These are phyloP conservation scores for Eubucco bourcierii DNA, from an alignment of 2,113 vertebrate species.

Conservation along the genomic window DNA sequence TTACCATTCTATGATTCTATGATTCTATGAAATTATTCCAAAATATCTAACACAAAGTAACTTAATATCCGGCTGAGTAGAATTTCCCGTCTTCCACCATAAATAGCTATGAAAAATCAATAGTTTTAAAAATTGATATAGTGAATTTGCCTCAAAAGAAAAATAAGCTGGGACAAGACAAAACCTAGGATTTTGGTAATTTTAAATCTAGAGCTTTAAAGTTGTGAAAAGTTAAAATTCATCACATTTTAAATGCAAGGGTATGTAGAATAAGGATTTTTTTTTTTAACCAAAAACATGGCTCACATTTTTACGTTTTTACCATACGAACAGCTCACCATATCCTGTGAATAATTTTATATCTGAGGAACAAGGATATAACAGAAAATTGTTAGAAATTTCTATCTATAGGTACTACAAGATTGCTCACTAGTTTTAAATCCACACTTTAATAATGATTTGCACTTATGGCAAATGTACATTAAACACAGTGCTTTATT, in stretches of 20 bases:
- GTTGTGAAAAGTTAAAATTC: not conserved
- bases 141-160: not conserved
- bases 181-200: not conserved
- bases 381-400: not conserved
- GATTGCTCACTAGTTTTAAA: not conserved
- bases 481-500: not conserved
- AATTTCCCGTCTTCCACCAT: not conserved
- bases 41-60: not conserved
- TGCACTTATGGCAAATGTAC: not conserved
- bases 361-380: not conserved
- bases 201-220: not conserved
- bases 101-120: not conserved
- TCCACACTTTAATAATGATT: not conserved
- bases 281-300: not conserved
- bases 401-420: not conserved
- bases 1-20: too few relatives aligned
- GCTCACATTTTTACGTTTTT: not conserved
- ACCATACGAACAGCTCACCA: not conserved
- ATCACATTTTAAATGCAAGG: not conserved
- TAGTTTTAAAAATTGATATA: not conserved
- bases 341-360: not conserved
- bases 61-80: not conserved
- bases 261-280: not conserved
- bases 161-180: not conserved
- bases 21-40: not conserved